These are phyloP conservation scores for Hydractinia echinata DNA, from an alignment of 30 jellyfish, hydroid and myxozoan species.

Conservation along the genomic window DNA sequence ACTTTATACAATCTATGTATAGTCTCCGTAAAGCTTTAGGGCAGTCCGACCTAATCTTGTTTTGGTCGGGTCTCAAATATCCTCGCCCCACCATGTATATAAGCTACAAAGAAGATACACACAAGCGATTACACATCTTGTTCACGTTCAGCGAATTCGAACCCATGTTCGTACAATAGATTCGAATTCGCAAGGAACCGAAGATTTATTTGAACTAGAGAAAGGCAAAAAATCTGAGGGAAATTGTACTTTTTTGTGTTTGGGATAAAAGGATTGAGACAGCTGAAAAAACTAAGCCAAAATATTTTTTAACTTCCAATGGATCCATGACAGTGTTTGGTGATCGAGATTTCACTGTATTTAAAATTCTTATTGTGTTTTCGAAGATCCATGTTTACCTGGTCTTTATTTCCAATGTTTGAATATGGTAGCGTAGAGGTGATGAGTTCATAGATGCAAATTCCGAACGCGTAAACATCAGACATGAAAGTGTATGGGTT, in stretches of 20 bases:
- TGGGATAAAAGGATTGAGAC: too few relatives aligned
- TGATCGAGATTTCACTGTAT: too few relatives aligned
- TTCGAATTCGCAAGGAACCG: too few relatives aligned
- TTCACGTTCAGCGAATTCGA: too few relatives aligned
- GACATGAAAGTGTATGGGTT: conserved; percentile 90
- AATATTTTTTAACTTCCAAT: too few relatives aligned
- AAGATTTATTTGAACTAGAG: too few relatives aligned
- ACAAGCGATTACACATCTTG: background rate
- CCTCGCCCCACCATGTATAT: conserved; percentile 97
- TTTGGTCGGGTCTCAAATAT: conserved; percentile 70
- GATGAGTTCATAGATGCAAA: conserved; percentile 81
- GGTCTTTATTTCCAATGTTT: conserved; percentile 90
- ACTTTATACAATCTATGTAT: conserved; percentile 62
- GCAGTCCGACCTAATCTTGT: conserved; percentile 81
- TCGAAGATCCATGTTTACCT: conserved; percentile 31
- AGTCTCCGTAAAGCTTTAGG: conserved; percentile 39
- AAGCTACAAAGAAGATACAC: conserved; percentile 45
- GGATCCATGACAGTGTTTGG: too few relatives aligned
- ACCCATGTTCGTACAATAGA: too few relatives aligned
- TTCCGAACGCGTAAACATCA: conserved; percentile 95
- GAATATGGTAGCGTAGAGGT: conserved; percentile 89
- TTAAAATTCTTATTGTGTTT: too few relatives aligned
- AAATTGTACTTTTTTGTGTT: too few relatives aligned
- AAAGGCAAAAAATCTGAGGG: too few relatives aligned
- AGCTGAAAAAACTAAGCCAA: too few relatives aligned